Base-by-base conservation (phyloP, 2,113 vertebrate species). In the Phasianus colchicus region DNA sequence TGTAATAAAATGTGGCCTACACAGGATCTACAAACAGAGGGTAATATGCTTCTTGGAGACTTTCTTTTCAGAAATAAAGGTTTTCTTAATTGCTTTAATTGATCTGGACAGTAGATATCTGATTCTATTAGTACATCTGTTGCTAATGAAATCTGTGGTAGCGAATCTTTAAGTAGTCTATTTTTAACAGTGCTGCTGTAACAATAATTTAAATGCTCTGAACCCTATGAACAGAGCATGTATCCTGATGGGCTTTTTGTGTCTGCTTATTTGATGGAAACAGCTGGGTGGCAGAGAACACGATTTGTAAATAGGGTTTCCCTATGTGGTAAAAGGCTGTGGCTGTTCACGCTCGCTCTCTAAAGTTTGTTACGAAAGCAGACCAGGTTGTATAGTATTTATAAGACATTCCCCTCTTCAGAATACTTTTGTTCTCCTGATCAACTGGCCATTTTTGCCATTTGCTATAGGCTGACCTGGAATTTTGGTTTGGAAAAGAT, bases 141-240 rank as follows among this genome's bases (percentile, higher is more conserved):
- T 69, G 34, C 48, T 89, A 87, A 79, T 93, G 88, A 92, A 96
- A 80, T 76, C 50, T 80, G 22, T 63, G 29, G 13, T 75, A 60
- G 2, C 5, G 83, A 89, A 82, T 65, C 0, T 0, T 29, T 61
- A 82, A 75, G 45, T 34, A 80, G 83, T 65, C 52, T 90, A 61
- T 96, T 95, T 96, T 89, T 95, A 86, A 77, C 13, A 25, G 40
- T 55, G 70, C 66, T 95, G 55, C 73, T 94, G 55, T 78, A 94
- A 63, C 42, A 63, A 18, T 81, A 64, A 8, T 64, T 67, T 86
- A 78, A 89, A 61, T 57, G 45, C 45, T 88, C 55, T 50, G 22
- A 92, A 74, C 72, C 43, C 47, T 34, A 2, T 22, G 54, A 79
- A 58, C 48, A 61, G 30, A 34, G 7, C 58, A 21, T 7, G 32